Evolutionary conservation across 2,888 invertebrate species (phyloP).

Genomic region (Serrognathus titanus): DNA sequence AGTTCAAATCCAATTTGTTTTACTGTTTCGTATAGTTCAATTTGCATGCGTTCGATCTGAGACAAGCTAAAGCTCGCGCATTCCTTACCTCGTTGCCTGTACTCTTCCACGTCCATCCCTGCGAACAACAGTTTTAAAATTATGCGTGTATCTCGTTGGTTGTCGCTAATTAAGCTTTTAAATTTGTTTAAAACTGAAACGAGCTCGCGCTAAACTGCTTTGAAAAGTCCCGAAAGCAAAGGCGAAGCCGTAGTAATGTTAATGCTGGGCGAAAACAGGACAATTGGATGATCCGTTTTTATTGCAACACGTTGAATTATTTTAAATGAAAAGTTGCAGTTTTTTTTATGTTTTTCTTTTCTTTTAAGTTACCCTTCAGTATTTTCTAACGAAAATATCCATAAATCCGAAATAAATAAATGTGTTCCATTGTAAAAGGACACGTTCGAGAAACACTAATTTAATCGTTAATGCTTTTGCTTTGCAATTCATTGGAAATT

Average conservation of each 20-base stretch:
- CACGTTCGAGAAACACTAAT: too few relatives aligned
- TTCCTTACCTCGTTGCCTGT: conserved; percentile 53
- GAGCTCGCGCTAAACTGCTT: conserved; percentile 14
- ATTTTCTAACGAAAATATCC: too few relatives aligned
- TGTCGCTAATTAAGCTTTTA: neutral
- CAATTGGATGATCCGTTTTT: neutral
- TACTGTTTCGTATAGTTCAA: conserved; percentile 24
- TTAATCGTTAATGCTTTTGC: too few relatives aligned
- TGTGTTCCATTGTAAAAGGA: too few relatives aligned
- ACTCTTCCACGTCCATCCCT: conserved; percentile 54
- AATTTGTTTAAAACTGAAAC: neutral
- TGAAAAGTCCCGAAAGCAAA: conserved; percentile 15
- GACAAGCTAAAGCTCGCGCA: neutral
- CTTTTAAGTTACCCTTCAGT: too few relatives aligned
- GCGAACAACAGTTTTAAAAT: conserved; percentile 9
- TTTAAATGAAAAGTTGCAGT: too few relatives aligned
- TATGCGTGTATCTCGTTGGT: neutral
- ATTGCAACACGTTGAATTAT: too few relatives aligned
- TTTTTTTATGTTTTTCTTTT: too few relatives aligned
- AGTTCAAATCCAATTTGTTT: conserved; percentile 21
- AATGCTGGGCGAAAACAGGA: conserved; percentile 7
- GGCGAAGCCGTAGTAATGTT: conserved; percentile 14
- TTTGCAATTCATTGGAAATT: too few relatives aligned
- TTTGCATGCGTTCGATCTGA: conserved; percentile 13
- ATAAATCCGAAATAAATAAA: too few relatives aligned